Base-by-base conservation (phyloP, 2,888 invertebrate genomes). In the Helicoverpa assulta region DNA sequence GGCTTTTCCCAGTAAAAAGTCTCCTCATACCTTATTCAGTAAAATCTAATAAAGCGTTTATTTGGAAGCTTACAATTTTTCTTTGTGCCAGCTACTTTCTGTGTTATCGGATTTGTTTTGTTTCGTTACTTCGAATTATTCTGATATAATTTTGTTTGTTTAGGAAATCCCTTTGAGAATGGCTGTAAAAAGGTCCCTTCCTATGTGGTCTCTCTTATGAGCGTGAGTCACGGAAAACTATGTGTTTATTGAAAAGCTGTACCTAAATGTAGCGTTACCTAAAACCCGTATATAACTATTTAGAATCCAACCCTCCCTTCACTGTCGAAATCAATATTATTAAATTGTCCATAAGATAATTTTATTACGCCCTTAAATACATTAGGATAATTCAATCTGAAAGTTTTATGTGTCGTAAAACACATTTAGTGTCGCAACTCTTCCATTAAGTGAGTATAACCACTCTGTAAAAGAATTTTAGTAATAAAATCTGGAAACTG, bases 41-140 rank as follows among this genome's bases (percentile, higher is more conserved):
- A 18, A 80, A 84, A 84, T 74, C 73, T 73, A 76, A 83, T 84
- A 80, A 84, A 67, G 60, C 59, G 56, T 84, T 84, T 82, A 76
- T 80, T 78, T 73, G 64, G 70, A 71, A 61, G 68, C 72, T 69
- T 68, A 74, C 72, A 67, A 71, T 76, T 80, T 79, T 82, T 82
- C 74, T 82, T 82, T 82, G 70, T 84, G 57, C 62, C 69, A 51
- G 67, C 62, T 73, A 55, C 68, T 80, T 70, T 78, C 69, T 52
- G 59, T 67, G 70, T 80, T 76, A 82, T 76, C 72, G 66, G 67
- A 84, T 84, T 84, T 72, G 64, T 70, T 80, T 80, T 82, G 75
- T 84, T 83, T 75, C 71, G 71, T 72, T 82, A 60, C 70, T 70
- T 75, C 68, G 60, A 70, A 84, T 79, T 73, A 80, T 71, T 70